Evolutionary conservation across 2,797 vertebrate species (phyloP), one percentile per base, ranked within the genome.

Genomic region (Strix occidentalis): DNA sequence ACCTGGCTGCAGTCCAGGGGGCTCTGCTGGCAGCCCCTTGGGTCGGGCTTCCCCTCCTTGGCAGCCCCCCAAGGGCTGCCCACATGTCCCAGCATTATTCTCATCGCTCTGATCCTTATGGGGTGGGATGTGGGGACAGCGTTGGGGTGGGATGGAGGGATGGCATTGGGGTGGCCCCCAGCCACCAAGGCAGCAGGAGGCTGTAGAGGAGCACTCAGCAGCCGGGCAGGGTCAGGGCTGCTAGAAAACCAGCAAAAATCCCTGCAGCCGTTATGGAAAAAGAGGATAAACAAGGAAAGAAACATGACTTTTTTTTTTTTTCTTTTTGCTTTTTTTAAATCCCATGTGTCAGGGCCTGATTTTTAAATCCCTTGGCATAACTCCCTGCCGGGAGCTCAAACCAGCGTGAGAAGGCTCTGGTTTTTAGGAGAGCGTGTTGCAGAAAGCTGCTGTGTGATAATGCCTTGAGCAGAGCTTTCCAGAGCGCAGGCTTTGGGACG

Each of bases 221-320:
- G 79, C 70, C 10, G 1, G 57, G 63, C 74, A 71, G 78, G 72
- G 60, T 46, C 81, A 58, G 56, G 33, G 51, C 82, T 65, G 68
- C 82, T 1, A 19, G 89, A 80, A 94, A 92, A 89, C 28, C 86
- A 48, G 28, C 78, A 70, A 85, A 96, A 89, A 80, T 41, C 84
- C 89, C 82, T 33, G 25, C 87, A 58, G 76, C 89, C 89, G 61
- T 96, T 94, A 96, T 84, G 95, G 95, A 92, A 95, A 96, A 97
- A 94, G 87, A 94, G 84, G 89, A 95, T 92, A 96, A 96, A 96
- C 92, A 93, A 45, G 80, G 84, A 77, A 93, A 93, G 79, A 93
- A 90, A 83, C 4, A 54, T 75, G 78, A 76, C 74, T 95, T 93
- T 16, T 75, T 63, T 16, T 63, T 77, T 66, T 33, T 19, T 16